Conservation (phyloP, 1,140 invertebrate genomes). For the Apis florea region DNA sequence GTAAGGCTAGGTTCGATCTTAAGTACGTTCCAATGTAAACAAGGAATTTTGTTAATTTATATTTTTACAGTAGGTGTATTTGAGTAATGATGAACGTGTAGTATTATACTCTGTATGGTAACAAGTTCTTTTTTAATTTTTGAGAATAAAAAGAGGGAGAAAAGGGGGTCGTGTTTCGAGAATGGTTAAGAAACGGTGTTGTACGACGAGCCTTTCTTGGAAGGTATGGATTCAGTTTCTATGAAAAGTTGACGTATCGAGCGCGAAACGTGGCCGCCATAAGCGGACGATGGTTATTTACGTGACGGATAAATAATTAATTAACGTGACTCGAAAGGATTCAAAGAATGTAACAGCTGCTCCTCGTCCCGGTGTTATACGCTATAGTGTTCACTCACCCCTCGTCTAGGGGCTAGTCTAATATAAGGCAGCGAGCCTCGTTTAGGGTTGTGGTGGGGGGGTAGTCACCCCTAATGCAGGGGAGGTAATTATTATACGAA, state of each 20-base stretch:
- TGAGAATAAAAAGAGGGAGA: too few relatives aligned
- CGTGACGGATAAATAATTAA: slow-evolving; percentile 64
- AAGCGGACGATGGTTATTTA: slow-evolving; percentile 60
- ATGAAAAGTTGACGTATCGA: slow-evolving; percentile 34
- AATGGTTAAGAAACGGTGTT: not conserved
- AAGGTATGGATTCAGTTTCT: slow-evolving; percentile 50
- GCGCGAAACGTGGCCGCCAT: slow-evolving; percentile 19
- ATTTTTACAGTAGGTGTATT: too few relatives aligned
- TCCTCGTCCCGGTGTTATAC: slow-evolving; percentile 7
- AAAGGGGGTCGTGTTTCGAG: too few relatives aligned
- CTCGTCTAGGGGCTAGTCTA: slow-evolving; percentile 57
- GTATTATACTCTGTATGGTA: too few relatives aligned
- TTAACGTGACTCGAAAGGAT: slow-evolving; percentile 56
- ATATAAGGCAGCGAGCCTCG: slow-evolving; percentile 59
- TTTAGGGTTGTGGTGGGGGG: slow-evolving; percentile 61
- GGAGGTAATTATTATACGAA: slow-evolving; percentile 77
- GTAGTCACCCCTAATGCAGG: slow-evolving; percentile 73
- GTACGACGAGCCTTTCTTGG: slow-evolving; percentile 48
- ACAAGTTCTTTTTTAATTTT: too few relatives aligned
- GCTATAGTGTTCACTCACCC: slow-evolving; percentile 16
- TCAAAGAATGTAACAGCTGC: slow-evolving; percentile 56
- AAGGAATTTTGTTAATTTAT: too few relatives aligned
- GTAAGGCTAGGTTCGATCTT: too few relatives aligned
- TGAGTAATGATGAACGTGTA: too few relatives aligned
- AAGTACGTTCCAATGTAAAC: too few relatives aligned